Evolutionary conservation across 30 jellyfish, hydroid and myxozoan genomes (phyloP).

Genomic region (Turritopsis rubra): DNA sequence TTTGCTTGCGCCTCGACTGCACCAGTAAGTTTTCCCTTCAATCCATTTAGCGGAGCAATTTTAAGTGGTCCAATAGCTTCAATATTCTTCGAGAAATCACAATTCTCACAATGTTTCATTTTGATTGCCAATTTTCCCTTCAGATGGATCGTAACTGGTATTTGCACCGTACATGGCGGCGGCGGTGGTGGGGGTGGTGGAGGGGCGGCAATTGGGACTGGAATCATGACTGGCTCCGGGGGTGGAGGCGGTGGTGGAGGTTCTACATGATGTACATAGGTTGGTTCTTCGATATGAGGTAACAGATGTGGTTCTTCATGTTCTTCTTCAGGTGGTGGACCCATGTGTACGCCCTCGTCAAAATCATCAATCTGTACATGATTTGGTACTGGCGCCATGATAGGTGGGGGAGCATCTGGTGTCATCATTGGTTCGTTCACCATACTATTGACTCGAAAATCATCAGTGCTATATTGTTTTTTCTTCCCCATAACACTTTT

Average conservation of each 20-base stretch:
- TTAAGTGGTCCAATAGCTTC: constrained; percentile 94
- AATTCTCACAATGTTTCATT: constrained; percentile 77
- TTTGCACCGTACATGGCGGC: constrained; percentile 96
- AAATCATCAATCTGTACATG: constrained; percentile 60
- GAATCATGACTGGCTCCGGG: constrained; percentile 52
- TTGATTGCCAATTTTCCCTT: constrained; percentile 93
- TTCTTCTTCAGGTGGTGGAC: constrained; percentile 32
- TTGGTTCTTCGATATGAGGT: constrained; percentile 64
- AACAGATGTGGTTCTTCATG: constrained; percentile 19
- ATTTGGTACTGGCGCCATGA: constrained; percentile 35
- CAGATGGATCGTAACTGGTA: constrained; percentile 91
- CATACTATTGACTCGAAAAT: constrained; percentile 19
- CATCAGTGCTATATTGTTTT: constrained; percentile 14
- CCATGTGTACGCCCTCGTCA: constrained; percentile 49
- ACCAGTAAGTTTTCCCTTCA: constrained; percentile 12
- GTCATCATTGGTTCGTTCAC: not conserved
- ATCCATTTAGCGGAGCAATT: constrained; percentile 22
- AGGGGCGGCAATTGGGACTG: constrained; percentile 89
- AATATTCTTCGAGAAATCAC: constrained; percentile 75
- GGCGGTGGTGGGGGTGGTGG: constrained; percentile 97
- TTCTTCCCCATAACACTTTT: constrained; percentile 16
- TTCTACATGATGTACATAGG: constrained; percentile 47
- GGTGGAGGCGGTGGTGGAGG: constrained; percentile 86
- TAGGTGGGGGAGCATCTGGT: constrained; percentile 16
- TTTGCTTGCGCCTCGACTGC: constrained; percentile 14